Conservation (phyloP, 2,888 invertebrate genomes). For the Folsomia manolachei region DNA sequence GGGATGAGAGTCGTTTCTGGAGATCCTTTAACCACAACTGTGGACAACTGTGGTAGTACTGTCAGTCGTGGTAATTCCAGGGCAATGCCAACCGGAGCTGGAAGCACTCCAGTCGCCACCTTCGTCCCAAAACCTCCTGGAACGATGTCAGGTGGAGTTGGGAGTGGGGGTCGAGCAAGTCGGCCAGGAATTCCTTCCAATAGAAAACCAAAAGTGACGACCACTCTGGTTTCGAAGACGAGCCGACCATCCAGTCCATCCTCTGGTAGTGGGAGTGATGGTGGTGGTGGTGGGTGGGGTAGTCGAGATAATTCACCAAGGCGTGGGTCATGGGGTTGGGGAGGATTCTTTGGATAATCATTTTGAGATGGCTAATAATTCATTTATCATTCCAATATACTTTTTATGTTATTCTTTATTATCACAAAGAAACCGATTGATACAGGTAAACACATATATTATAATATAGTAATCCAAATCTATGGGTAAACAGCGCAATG, state of each 20-base stretch:
- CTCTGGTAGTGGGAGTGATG: no score
- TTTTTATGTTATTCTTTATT: no score
- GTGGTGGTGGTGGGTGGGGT: no score
- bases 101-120: slow-evolving; percentile 4
- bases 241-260: slow-evolving; percentile 1
- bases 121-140: not conserved
- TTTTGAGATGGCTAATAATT: no score
- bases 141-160: not conserved
- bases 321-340: slow-evolving; percentile 9
- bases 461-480: no score
- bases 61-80: not conserved
- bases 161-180: not conserved
- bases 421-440: no score
- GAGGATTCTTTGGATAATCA: not conserved
- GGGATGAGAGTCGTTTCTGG: slow-evolving; percentile 22
- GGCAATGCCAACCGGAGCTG: not conserved
- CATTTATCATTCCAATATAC: no score
- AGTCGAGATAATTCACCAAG: not conserved
- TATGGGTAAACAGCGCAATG: no score
- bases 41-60: not conserved
- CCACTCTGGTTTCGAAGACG: not conserved
- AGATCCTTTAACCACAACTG: slow-evolving; percentile 13
- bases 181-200: not conserved
- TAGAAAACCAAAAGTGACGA: not conserved
- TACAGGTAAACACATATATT: no score